phyloP scores from a whole-genome alignment of 2,888 invertebrate species.

The Orgyia antiqua region DNA sequence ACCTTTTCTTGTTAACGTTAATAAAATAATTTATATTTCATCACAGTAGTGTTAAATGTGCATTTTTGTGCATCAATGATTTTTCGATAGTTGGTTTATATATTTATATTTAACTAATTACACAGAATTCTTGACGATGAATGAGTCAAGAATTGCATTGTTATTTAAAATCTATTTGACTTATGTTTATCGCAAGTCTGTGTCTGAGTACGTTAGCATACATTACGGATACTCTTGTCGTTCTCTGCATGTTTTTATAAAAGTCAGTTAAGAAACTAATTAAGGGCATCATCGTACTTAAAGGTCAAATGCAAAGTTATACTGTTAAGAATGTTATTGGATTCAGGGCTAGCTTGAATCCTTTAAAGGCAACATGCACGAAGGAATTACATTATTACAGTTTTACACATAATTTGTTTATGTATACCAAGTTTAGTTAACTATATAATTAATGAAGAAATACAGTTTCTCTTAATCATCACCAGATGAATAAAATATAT shows the following conservation, averaged over 20 bases:
- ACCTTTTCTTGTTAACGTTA: slow-evolving; percentile 31
- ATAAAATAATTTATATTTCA: slow-evolving; percentile 22
- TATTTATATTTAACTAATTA: slow-evolving; percentile 16
- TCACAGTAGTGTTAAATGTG: slow-evolving; percentile 26
- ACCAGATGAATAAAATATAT: too few relatives aligned
- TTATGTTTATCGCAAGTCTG: too few relatives aligned
- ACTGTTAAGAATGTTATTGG: slow-evolving; percentile 20
- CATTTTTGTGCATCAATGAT: too few relatives aligned
- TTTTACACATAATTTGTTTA: too few relatives aligned
- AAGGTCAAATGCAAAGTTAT: slow-evolving; percentile 33
- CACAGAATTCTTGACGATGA: not conserved
- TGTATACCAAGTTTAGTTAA: too few relatives aligned
- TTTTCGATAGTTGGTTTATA: slow-evolving; percentile 35
- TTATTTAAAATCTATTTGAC: slow-evolving; percentile 9
- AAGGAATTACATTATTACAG: too few relatives aligned
- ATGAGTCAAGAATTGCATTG: slow-evolving; percentile 21
- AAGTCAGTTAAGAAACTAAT: too few relatives aligned
- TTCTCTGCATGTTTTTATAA: slow-evolving; percentile 6
- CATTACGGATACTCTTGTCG: too few relatives aligned
- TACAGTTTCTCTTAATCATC: too few relatives aligned
- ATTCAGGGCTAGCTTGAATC: slow-evolving; percentile 57
- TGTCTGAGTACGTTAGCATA: too few relatives aligned
- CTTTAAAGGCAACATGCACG: slow-evolving; percentile 32
- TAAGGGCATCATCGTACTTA: slow-evolving; percentile 29
- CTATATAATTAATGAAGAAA: too few relatives aligned